Conservation (phyloP, 1,140 invertebrate genomes). For the Meloidogyne hapla region DNA sequence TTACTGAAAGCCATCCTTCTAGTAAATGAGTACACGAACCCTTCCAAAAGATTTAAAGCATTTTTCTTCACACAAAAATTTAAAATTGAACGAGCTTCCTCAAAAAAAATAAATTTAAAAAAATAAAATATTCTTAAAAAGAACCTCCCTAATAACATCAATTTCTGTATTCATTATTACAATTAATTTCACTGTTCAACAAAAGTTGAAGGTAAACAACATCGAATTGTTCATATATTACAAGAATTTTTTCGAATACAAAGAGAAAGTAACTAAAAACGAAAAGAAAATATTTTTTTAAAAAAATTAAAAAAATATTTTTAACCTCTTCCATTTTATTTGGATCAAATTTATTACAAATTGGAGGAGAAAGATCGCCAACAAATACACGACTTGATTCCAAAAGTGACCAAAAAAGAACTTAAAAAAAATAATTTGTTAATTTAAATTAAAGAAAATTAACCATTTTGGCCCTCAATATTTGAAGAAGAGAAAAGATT, state of each 20-base stretch:
- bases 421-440: constrained; percentile 25
- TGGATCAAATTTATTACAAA: constrained; percentile 39
- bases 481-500: constrained; percentile 3
- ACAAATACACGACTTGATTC: constrained; percentile 33
- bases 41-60: constrained; percentile 42
- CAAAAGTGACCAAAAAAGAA: constrained; percentile 38
- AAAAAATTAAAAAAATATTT: constrained; percentile 18
- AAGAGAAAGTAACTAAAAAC: constrained; percentile 34
- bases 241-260: constrained; percentile 41
- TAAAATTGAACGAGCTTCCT: constrained; percentile 37
- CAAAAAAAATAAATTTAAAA: constrained; percentile 14
- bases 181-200: constrained; percentile 39
- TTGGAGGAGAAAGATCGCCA: constrained; percentile 24
- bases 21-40: constrained; percentile 43
- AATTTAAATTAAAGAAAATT: constrained; percentile 21
- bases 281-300: constrained; percentile 17
- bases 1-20: constrained; percentile 39
- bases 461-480: not conserved
- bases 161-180: constrained; percentile 44
- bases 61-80: constrained; percentile 33
- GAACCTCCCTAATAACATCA: constrained; percentile 24
- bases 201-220: constrained; percentile 39
- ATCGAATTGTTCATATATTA: constrained; percentile 42
- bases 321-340: constrained; percentile 36
- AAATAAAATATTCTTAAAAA: not conserved